Percentiles rank a stretch among this genome's conserved stretches.
phyloP scores from a whole-genome alignment of 2,113 vertebrate genomes.

The Epinephelus lanceolatus region DNA sequence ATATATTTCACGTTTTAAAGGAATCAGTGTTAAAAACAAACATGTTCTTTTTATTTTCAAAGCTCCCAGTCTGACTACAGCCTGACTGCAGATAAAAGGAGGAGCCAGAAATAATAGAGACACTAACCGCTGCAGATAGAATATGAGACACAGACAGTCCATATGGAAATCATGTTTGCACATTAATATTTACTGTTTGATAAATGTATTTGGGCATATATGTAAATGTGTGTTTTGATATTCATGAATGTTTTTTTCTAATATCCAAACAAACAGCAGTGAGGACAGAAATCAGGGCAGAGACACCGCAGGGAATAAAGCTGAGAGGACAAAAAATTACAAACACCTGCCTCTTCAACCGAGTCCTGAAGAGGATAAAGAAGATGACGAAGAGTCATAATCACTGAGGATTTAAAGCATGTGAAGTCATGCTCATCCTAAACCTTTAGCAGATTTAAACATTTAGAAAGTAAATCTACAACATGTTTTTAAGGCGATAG shows the following conservation, averaged over 20 bases:
- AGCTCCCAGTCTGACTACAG: not conserved
- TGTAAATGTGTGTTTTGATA: constrained; percentile 30
- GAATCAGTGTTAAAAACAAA: not conserved
- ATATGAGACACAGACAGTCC: not conserved
- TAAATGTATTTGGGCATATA: not conserved
- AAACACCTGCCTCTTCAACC: constrained; percentile 4
- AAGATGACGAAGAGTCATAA: not conserved
- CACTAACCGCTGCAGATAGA: not conserved
- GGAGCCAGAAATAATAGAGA: not conserved
- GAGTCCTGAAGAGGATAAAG: not conserved
- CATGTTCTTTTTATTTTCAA: not conserved
- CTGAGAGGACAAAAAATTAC: constrained; percentile 10
- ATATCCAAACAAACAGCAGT: not conserved
- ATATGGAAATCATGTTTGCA: constrained; percentile 4
- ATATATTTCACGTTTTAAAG: not conserved
- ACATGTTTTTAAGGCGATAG: too few relatives aligned
- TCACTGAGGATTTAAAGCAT: not conserved
- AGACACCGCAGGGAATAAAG: constrained; percentile 1
- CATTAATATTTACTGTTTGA: constrained; percentile 19
- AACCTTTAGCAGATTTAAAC: not conserved
- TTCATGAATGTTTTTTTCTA: not conserved
- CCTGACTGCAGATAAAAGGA: not conserved
- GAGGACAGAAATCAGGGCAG: not conserved
- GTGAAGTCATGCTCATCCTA: not conserved
- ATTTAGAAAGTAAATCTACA: too few relatives aligned